phyloP scores from a whole-genome alignment of 2,113 vertebrate genomes.

The Excalfactoria chinensis region DNA sequence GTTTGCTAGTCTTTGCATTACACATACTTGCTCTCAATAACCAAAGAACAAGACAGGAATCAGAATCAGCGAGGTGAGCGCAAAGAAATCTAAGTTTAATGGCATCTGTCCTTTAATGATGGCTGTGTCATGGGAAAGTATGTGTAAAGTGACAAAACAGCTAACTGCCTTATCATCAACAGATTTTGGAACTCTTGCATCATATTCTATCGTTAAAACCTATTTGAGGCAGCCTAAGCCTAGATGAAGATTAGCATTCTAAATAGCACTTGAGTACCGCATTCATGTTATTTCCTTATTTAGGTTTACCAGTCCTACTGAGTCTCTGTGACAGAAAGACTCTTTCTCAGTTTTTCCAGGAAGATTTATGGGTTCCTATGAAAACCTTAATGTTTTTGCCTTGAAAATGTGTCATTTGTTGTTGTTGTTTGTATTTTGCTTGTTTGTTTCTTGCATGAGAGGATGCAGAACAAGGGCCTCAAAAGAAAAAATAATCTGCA shows the following conservation, averaged over 20 bases:
- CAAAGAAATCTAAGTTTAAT: background rate
- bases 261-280: background rate
- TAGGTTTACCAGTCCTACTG: accelerated
- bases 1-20: background rate
- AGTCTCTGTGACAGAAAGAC: background rate
- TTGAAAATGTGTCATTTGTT: background rate
- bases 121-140: background rate
- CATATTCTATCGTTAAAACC: background rate
- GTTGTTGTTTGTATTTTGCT: background rate
- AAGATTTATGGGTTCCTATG: background rate
- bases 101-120: background rate
- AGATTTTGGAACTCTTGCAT: background rate
- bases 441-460: background rate
- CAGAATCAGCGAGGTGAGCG: background rate
- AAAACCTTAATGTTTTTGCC: background rate
- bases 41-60: background rate
- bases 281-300: accelerated
- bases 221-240: background rate
- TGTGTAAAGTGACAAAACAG: background rate
- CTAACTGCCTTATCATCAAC: background rate
- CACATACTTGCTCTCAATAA: background rate
- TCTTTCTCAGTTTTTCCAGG: background rate
- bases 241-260: background rate
- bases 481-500: background rate
- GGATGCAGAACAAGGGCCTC: background rate